These are phyloP conservation scores for Acanthurus leucopareius DNA, from an alignment of 2,797 vertebrate genomes.

Conservation along the genomic window DNA sequence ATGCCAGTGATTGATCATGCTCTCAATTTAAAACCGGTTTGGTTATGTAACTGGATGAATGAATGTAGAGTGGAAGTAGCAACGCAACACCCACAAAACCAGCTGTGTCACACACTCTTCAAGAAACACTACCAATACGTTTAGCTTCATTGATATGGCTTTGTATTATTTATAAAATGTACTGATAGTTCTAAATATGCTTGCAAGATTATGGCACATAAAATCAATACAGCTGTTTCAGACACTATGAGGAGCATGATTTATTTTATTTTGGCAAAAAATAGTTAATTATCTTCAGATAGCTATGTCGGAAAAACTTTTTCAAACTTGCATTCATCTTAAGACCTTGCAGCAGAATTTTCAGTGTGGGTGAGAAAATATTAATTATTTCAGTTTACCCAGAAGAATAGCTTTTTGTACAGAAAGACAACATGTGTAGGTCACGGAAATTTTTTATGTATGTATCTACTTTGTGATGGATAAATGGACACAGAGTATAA, in stretches of 20 bases:
- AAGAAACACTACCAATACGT: background rate
- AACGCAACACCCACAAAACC: constrained; percentile 58
- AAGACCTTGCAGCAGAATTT: background rate
- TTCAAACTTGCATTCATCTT: background rate
- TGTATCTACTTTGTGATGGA: background rate
- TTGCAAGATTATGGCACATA: background rate
- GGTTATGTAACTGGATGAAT: constrained; percentile 68
- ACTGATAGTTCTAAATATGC: background rate
- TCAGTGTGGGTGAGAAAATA: background rate
- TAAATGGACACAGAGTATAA: background rate
- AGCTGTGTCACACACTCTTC: constrained; percentile 30
- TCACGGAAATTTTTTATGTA: background rate
- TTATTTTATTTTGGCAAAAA: background rate
- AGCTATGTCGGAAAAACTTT: background rate
- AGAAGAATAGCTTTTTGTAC: background rate
- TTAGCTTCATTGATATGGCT: background rate
- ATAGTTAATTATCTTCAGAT: background rate
- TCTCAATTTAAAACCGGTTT: constrained; percentile 39
- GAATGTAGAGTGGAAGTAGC: constrained; percentile 43
- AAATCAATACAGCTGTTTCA: background rate
- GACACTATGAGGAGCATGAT: too few relatives aligned
- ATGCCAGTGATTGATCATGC: constrained; percentile 54
- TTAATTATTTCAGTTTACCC: background rate
- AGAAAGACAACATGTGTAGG: background rate
- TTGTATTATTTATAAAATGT: background rate